phyloP scores from a whole-genome alignment of 2,888 invertebrate genomes.

The Tortricodes alternella region DNA sequence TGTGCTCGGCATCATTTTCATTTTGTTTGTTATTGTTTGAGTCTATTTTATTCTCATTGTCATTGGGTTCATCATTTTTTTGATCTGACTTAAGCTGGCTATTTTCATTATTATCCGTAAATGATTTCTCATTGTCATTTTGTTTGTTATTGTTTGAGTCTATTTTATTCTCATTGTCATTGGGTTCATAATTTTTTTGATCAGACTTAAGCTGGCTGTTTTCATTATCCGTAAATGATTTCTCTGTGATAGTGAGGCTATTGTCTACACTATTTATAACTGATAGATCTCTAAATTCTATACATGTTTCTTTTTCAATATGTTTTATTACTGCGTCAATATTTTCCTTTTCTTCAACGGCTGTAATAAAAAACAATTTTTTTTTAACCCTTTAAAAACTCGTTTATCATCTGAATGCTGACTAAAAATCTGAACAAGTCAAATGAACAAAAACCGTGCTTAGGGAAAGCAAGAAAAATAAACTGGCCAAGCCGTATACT shows the following conservation, averaged over 20 bases:
- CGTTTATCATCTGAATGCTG: neutral
- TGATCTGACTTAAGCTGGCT: too few relatives aligned
- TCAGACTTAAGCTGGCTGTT: too few relatives aligned
- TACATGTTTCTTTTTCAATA: conserved; percentile 70
- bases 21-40: neutral
- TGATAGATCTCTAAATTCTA: conserved; percentile 54
- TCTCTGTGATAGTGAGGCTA: neutral
- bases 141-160: neutral
- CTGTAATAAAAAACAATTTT: conserved; percentile 41
- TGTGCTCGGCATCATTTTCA: too few relatives aligned
- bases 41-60: neutral
- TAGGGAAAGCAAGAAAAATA: too few relatives aligned
- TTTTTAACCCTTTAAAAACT: neutral
- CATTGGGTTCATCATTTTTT: neutral
- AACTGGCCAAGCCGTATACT: too few relatives aligned
- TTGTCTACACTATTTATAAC: conserved; percentile 30
- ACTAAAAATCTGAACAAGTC: too few relatives aligned
- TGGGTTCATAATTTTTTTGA: neutral
- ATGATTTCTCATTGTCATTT: too few relatives aligned
- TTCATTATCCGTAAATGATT: neutral
- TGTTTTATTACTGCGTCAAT: conserved; percentile 64
- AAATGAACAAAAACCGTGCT: too few relatives aligned
- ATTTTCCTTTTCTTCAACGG: conserved; percentile 67
- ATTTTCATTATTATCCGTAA: too few relatives aligned
- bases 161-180: neutral